A percentile compares a stretch with the other conserved stretches of the same genome.
Conservation (phyloP, 1,140 invertebrate genomes). For the Acromyrmex charruanus region DNA sequence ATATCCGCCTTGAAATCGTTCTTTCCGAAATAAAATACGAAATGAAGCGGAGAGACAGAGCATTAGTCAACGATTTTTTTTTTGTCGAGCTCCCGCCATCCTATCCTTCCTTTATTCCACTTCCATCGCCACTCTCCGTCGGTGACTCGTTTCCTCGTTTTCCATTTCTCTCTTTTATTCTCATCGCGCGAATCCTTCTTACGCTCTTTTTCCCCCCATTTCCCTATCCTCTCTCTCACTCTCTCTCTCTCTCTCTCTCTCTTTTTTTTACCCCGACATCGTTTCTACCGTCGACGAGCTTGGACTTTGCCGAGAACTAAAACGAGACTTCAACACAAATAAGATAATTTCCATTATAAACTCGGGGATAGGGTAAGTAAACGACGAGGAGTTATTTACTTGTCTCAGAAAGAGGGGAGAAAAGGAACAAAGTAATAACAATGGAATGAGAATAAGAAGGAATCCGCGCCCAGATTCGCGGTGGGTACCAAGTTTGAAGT, state of each 20-base stretch:
- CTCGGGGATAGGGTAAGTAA: constrained; percentile 82
- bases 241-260: too few species aligned
- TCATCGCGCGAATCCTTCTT: constrained; percentile 28
- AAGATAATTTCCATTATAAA: constrained; percentile 87
- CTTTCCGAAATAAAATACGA: constrained; percentile 31
- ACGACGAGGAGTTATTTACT: constrained; percentile 85
- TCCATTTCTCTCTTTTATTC: constrained; percentile 28
- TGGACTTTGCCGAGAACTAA: constrained; percentile 71
- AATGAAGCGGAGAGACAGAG: not conserved
- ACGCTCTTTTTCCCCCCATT: constrained; percentile 1
- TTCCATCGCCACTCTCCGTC: not conserved
- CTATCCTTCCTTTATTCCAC: constrained; percentile 41
- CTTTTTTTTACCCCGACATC: constrained; percentile 13
- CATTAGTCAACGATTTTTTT: constrained; percentile 26
- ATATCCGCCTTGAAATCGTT: constrained; percentile 21
- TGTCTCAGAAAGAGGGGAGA: constrained; percentile 76
- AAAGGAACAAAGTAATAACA: constrained; percentile 83
- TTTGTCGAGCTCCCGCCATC: constrained; percentile 24
- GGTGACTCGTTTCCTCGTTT: not conserved
- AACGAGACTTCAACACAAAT: constrained; percentile 82
- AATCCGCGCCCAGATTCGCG: constrained; percentile 70
- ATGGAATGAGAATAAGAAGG: constrained; percentile 82
- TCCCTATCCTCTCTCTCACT: not conserved
- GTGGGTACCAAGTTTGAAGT: constrained; percentile 66
- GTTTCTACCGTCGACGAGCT: constrained; percentile 57